A percentile compares a stretch with the other conserved stretches of the same genome.
phyloP scores from a whole-genome alignment of 2,888 invertebrate species.

The Heliconius erato region DNA sequence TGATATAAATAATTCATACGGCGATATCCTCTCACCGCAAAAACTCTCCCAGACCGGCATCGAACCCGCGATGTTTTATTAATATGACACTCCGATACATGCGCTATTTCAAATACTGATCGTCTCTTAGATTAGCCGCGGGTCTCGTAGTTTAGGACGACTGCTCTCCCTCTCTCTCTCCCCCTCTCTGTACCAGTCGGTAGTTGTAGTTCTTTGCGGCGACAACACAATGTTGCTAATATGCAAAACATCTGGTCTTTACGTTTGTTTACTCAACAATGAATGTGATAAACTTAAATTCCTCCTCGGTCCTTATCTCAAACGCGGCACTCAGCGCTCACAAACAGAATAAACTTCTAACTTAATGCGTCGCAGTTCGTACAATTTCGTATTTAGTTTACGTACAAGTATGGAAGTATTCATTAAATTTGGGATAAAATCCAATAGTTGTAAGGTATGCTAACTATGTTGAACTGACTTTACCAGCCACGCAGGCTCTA shows the following conservation, averaged over 20 bases:
- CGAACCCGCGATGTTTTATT: constrained; percentile 59
- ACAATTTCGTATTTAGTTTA: not conserved
- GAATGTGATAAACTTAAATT: constrained; percentile 25
- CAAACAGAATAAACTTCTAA: not conserved
- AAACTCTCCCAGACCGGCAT: constrained; percentile 55
- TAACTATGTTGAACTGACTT: not conserved
- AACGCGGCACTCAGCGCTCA: not conserved
- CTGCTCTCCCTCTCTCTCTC: constrained; percentile 2
- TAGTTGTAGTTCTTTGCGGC: not conserved
- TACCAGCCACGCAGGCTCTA: not conserved
- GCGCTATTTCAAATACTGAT: constrained; percentile 47
- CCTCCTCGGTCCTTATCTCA: not conserved
- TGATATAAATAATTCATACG: constrained; percentile 61
- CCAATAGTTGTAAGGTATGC: not conserved
- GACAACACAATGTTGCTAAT: constrained; percentile 37
- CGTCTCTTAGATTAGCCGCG: constrained; percentile 37
- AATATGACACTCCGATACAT: constrained; percentile 56
- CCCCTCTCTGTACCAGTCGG: not conserved
- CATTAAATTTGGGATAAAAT: not conserved
- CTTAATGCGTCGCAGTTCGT: not conserved
- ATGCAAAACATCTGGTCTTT: constrained; percentile 22
- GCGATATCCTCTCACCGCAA: constrained; percentile 54
- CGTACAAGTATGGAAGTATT: not conserved
- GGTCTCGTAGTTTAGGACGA: constrained; percentile 28
- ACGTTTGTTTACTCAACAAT: constrained; percentile 20